Evolutionary conservation across 2,888 invertebrate species (phyloP), one percentile per base, ranked within the genome.

Genomic region (Listrodromus nycthemerus): DNA sequence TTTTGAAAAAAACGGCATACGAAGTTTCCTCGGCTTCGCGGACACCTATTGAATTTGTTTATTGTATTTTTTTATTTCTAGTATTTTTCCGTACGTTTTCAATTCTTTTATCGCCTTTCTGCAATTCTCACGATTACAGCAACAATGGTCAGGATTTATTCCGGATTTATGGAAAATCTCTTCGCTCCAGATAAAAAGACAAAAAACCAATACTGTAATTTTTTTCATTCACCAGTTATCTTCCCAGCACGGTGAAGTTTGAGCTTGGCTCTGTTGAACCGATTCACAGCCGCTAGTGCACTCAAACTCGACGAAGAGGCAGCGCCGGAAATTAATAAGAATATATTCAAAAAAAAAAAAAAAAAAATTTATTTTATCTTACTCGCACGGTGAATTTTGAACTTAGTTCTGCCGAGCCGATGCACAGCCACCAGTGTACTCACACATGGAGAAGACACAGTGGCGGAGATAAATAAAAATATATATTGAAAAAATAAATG

Each of bases 71-170:
- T 10, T 41, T 13, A 41, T 13, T 41, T 3, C 3, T 13, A 13
- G 13, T 41, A 2, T 5, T 13, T 13, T 58, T 16, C 6, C 21
- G 24, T 55, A 21, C 27, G 58, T 30, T 30, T 30, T n/a, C 27
- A 58, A 58, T 58, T 27, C 30, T 1, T 30, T 58, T 58, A 58
- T 58, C 58, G 58, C 24, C 10, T 58, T 58, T 27, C 13, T 2
- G 58, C 58, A 27, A 58, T 16, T 27, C 58, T 16, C 6, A 16
- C 58, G 58, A 58, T 58, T 27, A 27, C 27, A 1, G 27, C 27
- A 58, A 58, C 58, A 58, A 58, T 58, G 58, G 24, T 58, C 6
- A 58, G 58, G 41, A 41, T 41, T 30, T 30, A 58, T 27, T 58
- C 58, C 27, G 58, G 24, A 27, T 16, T 6, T 16, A 3, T 30